A percentile compares a stretch with the other conserved stretches of the same genome.
Conservation (phyloP, 1,140 invertebrate genomes). For the Sinonovacula constricta region DNA sequence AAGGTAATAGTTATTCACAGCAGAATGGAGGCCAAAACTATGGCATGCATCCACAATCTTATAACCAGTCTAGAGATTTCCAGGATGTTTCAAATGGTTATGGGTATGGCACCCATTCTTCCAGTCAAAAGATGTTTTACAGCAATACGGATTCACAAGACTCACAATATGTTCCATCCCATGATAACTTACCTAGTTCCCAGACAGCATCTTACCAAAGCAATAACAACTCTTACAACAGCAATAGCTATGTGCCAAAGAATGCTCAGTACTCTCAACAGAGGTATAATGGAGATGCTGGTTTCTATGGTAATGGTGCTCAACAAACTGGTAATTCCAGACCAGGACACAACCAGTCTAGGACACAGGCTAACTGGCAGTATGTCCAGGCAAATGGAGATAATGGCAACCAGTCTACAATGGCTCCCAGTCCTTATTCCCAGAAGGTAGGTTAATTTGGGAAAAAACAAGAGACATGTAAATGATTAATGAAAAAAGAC, state of each 20-base stretch:
- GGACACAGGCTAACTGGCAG: slow-evolving; percentile 30
- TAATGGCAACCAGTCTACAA: background rate
- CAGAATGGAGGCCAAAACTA: slow-evolving; percentile 24
- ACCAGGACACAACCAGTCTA: background rate
- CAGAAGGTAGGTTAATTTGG: slow-evolving; percentile 49
- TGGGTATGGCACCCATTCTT: slow-evolving; percentile 2
- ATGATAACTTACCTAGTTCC: slow-evolving; percentile 1
- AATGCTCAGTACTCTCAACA: background rate
- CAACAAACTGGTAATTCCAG: no score
- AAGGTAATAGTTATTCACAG: no score
- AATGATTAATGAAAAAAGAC: no score
- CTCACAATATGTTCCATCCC: slow-evolving; percentile 1
- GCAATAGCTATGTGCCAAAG: background rate
- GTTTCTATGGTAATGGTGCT: no score
- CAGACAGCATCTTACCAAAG: background rate
- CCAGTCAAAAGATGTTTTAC: slow-evolving; percentile 1
- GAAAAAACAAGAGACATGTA: no score
- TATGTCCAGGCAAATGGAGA: slow-evolving; percentile 43
- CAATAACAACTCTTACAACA: background rate
- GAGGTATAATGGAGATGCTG: no score
- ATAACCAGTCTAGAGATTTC: slow-evolving; percentile 14
- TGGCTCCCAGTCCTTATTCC: background rate
- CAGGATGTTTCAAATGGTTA: no score
- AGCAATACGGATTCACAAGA: background rate
- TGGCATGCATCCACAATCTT: background rate